Percentiles rank a stretch among this genome's conserved stretches.
These are phyloP conservation scores for Tamandua tetradactyla DNA, from an alignment of 2,797 vertebrate species.

Conservation along the genomic window DNA sequence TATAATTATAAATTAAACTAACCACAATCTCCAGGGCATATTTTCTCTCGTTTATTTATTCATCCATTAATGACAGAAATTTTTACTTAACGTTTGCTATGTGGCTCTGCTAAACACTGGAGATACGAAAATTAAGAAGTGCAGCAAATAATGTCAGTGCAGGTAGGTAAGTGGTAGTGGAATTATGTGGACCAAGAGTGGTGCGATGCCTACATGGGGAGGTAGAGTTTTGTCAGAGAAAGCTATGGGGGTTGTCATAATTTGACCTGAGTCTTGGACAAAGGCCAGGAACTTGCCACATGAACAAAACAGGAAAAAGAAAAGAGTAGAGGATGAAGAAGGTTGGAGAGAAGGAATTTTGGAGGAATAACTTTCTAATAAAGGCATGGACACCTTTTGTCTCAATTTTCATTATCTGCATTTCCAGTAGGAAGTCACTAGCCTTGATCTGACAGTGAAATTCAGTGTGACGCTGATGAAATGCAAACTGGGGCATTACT, in stretches of 20 bases:
- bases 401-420: not conserved
- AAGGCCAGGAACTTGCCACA: not conserved
- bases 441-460: not conserved
- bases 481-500: not conserved
- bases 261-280: not conserved
- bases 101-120: not conserved
- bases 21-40: not conserved
- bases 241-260: not conserved
- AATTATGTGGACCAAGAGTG: not conserved
- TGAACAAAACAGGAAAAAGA: not conserved
- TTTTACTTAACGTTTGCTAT: not conserved
- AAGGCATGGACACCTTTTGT: not conserved
- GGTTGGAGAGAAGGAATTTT: not conserved
- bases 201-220: not conserved
- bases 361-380: not conserved
- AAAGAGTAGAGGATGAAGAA: not conserved
- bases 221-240: not conserved
- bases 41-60: not conserved
- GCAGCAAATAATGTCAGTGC: not conserved
- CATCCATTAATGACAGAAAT: not conserved
- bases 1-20: not conserved
- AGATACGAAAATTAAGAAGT: not conserved
- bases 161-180: not conserved
- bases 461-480: not conserved
- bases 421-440: not conserved